Evolutionary conservation across 1,140 invertebrate genomes (phyloP), one percentile per base, ranked within the genome.

Genomic region (Eriosoma lanigerum): DNA sequence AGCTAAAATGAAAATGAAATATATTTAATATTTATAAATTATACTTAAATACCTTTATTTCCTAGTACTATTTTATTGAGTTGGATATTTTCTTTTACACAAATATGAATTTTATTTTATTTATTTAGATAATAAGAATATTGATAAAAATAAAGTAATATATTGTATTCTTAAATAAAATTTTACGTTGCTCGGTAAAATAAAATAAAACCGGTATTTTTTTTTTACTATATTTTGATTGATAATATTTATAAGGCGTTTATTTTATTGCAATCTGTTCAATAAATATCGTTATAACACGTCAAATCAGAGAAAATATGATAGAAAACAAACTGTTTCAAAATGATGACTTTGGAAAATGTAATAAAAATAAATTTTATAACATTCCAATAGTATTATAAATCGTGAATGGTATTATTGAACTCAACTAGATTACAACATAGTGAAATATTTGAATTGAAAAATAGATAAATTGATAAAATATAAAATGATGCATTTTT

Each of bases 201-300:
- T 56, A 56, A 24, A 56, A 56, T 56, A 0, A 26, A 58, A 13
- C 24, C 24, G 56, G 13, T 24, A 58, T 15, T 24, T 15, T 58
- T 56, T 21, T 21, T 56, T 58, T 58, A 21, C 13, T 38, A 12
- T 64, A 64, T 21, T 19, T n/a, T 64, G 10, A 38, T 32, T 32
- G 0, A 44, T 64, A 32, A 10, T 24, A 64, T 29, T 26, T 60
- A 0, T 46, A 46, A 15, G 13, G 21, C 19, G 10, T 24, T 66
- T 0, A 46, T 46, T 68, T 21, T 24, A 21, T 46, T 6, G 0
- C 19, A 21, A 66, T 44, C 12, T 44, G n/a, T 12, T 21, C 21
- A 68, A 68, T 68, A 46, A 68, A 68, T 46, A 68, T 15, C 64
- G 38, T 68, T 44, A n/a, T n/a, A 21, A 68, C 38, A 32, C 32